Percentiles rank a stretch among this genome's conserved stretches.
Evolutionary conservation across 1,140 invertebrate genomes (phyloP).

Genomic region (Aphelenchoides fujianensis): DNA sequence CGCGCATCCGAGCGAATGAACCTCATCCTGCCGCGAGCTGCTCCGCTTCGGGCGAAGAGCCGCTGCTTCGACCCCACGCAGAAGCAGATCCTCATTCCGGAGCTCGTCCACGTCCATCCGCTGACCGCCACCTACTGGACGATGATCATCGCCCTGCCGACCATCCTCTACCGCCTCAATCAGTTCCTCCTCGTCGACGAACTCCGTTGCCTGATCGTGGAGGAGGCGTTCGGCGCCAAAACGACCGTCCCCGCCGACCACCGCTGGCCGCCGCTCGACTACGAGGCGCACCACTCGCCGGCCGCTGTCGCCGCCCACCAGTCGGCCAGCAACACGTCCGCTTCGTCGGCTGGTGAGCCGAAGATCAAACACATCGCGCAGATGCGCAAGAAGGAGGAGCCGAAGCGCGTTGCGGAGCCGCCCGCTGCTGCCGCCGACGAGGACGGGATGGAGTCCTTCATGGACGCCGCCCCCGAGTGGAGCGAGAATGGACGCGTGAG

Average conservation of each 20-base stretch:
- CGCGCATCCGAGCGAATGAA: constrained; percentile 93
- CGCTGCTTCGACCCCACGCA: constrained; percentile 34
- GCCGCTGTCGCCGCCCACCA: constrained; percentile 19
- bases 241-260: constrained; percentile 64
- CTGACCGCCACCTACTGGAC: constrained; percentile 91
- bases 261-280: constrained; percentile 23
- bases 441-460: background rate
- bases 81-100: constrained; percentile 89
- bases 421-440: too few species aligned
- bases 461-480: constrained; percentile 5
- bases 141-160: constrained; percentile 90
- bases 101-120: constrained; percentile 89
- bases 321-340: background rate
- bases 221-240: constrained; percentile 73
- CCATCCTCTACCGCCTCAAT: constrained; percentile 85
- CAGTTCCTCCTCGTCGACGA: constrained; percentile 87
- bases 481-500: background rate
- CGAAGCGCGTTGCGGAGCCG: too few species aligned
- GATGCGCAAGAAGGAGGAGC: background rate
- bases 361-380: background rate
- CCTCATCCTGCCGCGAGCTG: constrained; percentile 79
- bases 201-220: constrained; percentile 76
- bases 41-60: constrained; percentile 55
- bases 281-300: background rate
- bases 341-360: too few species aligned